phyloP scores from a whole-genome alignment of 1,140 invertebrate genomes.

The Whitmania pigra region DNA sequence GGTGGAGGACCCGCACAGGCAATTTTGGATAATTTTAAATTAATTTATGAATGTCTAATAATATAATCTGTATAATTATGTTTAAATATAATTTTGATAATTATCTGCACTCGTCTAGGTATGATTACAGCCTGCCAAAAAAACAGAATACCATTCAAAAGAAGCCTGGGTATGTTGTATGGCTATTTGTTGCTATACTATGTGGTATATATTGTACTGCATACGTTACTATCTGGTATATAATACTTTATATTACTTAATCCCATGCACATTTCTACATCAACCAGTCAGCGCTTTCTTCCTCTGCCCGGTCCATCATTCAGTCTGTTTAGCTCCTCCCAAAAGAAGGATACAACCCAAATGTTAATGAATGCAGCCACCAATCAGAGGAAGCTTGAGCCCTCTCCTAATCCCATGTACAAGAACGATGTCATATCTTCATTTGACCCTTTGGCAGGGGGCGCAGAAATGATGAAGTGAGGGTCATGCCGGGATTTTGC shows the following conservation, averaged over 20 bases:
- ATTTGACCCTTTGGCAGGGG: neutral
- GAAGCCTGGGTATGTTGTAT: conserved; percentile 7
- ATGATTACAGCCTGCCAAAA: conserved; percentile 14
- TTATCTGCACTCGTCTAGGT: neutral
- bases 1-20: conserved; percentile 47
- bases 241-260: neutral
- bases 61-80: too few species aligned
- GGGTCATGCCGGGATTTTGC: too few species aligned
- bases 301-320: neutral
- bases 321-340: conserved; percentile 4
- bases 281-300: conserved; percentile 13
- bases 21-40: neutral
- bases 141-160: conserved; percentile 2
- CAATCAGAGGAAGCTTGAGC: conserved; percentile 22
- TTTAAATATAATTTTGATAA: too few species aligned
- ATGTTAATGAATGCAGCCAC: neutral
- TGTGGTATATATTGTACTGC: neutral
- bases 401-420: conserved; percentile 22
- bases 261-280: neutral
- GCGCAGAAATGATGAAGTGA: neutral
- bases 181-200: neutral
- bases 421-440: neutral
- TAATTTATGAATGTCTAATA: too few species aligned
- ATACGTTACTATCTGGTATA: neutral
- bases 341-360: neutral